Evolutionary conservation across 2,113 vertebrate genomes (phyloP).

Genomic region (Numenius arquata): DNA sequence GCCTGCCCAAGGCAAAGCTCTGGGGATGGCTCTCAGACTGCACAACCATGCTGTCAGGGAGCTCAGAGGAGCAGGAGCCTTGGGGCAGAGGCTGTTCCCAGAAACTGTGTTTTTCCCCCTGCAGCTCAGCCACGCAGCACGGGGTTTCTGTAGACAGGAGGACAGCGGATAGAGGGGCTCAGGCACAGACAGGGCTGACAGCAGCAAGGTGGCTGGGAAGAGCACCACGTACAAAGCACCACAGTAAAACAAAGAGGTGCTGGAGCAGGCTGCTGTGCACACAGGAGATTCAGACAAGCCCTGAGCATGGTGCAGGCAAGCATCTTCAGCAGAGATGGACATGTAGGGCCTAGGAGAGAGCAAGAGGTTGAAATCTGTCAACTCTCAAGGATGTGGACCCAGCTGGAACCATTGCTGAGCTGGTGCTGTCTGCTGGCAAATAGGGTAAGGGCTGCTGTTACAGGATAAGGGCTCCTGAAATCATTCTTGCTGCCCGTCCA

Average conservation of each 20-base stretch:
- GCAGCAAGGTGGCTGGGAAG: not conserved
- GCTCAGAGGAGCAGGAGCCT: not conserved
- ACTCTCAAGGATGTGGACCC: not conserved
- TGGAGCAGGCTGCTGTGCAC: not conserved
- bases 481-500: not conserved
- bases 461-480: not conserved
- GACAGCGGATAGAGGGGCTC: rapidly evolving
- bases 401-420: not conserved
- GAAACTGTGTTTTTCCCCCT: not conserved
- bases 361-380: not conserved
- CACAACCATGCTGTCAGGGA: not conserved
- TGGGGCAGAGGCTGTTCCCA: not conserved
- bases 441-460: not conserved
- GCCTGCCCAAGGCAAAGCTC: not conserved
- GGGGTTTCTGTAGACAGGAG: not conserved
- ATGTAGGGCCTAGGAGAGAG: not conserved
- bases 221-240: not conserved
- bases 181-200: not conserved
- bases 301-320: not conserved
- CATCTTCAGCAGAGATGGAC: not conserved
- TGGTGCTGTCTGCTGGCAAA: not conserved
- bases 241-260: not conserved
- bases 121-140: not conserved
- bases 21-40: not conserved
- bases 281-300: not conserved